These are phyloP conservation scores for Stramonita haemastoma DNA, from an alignment of 2,888 invertebrate species.

Conservation along the genomic window DNA sequence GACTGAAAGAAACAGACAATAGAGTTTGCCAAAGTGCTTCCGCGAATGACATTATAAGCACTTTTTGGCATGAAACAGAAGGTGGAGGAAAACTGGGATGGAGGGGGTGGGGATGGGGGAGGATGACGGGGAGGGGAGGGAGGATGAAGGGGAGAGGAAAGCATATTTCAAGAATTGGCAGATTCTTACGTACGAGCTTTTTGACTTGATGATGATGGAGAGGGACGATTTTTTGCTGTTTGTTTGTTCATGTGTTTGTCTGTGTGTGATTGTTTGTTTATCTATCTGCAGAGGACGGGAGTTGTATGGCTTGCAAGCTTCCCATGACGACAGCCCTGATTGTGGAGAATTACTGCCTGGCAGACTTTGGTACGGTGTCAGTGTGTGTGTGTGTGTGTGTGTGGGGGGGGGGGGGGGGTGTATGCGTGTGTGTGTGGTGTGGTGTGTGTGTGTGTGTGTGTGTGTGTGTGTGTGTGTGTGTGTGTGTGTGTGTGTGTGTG, in stretches of 20 bases:
- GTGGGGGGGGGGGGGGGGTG: not conserved
- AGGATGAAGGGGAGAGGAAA: too few species aligned
- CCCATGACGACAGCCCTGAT: constrained; percentile 82
- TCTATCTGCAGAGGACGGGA: constrained; percentile 65
- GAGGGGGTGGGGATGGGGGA: too few species aligned
- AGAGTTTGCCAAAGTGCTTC: not conserved
- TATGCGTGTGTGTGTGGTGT: too few species aligned
- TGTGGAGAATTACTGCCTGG: constrained; percentile 81
- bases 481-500: constrained; percentile 8
- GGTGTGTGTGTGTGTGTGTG: not conserved
- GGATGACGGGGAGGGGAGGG: too few species aligned
- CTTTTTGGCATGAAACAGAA: not conserved
- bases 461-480: not conserved
- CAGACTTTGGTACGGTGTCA: constrained; percentile 79
- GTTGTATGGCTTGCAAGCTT: constrained; percentile 80
- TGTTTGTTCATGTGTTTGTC: not conserved
- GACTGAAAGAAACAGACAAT: not conserved
- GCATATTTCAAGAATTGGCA: too few species aligned
- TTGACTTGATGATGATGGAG: too few species aligned
- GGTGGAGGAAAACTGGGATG: too few species aligned
- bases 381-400: not conserved
- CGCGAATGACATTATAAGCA: not conserved
- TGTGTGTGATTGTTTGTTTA: not conserved
- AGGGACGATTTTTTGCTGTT: too few species aligned
- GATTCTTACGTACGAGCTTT: too few species aligned